Percentiles rank a stretch among this genome's conserved stretches.
Conservation (phyloP, 2,113 vertebrate species). For the Indicator indicator region DNA sequence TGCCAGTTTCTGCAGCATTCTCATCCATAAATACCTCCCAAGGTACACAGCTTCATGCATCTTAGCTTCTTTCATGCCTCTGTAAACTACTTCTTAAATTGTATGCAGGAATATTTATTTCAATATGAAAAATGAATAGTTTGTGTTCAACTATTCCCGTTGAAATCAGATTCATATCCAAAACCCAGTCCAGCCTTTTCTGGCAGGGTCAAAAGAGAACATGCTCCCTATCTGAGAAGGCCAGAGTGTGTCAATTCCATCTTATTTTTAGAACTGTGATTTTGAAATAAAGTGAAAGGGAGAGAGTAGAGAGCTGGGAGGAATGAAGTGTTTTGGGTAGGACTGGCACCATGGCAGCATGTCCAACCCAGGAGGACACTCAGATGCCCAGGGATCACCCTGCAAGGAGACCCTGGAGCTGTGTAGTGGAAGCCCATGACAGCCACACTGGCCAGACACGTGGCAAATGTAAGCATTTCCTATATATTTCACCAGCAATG, state of each 20-base stretch:
- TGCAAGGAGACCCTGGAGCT: background rate
- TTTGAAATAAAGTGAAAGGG: background rate
- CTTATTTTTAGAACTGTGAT: background rate
- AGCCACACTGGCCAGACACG: background rate
- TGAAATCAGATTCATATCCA: background rate
- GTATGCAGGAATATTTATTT: background rate
- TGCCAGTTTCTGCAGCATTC: background rate
- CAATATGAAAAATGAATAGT: background rate
- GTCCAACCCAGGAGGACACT: no score
- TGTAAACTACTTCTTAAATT: background rate
- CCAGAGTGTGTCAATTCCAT: background rate
- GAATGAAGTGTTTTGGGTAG: background rate
- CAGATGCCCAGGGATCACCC: fast-evolving
- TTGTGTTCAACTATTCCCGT: background rate
- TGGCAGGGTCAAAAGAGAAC: background rate
- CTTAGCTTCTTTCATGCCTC: background rate
- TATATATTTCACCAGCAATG: background rate
- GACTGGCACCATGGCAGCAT: background rate
- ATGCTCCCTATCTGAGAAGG: fast-evolving
- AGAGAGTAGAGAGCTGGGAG: background rate
- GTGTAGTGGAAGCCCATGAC: background rate
- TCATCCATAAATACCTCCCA: background rate
- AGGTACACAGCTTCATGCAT: background rate
- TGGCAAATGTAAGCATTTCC: background rate
- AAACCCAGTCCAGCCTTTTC: background rate